Evolutionary conservation across 1,140 invertebrate genomes (phyloP), one percentile per base, ranked within the genome.

Genomic region (Zaprionus vittiger): DNA sequence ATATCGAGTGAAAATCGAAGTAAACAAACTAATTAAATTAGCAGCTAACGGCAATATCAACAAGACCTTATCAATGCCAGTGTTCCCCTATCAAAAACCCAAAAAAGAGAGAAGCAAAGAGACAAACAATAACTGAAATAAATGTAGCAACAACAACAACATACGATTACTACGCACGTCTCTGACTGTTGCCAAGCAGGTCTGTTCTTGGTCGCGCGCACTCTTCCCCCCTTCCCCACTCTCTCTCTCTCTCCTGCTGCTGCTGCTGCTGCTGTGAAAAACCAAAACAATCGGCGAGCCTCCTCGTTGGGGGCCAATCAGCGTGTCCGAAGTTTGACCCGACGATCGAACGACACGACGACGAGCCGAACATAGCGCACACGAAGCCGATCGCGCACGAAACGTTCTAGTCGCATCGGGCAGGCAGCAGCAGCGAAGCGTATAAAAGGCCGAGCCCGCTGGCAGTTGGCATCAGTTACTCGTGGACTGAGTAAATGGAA

Each of bases 401-500:
- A 52, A 57, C 68, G 79, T 89, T 89, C 84, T 90, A 79, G 85
- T 80, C 81, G 79, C 54, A 79, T 87, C 83, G 83, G 57, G 59
- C 70, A 73, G 71, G 38, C 64, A 44, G 65, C 72, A 20, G 9
- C 72, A 12, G 9, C 54, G 74, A 5, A 49, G 79, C 55, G 82
- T 92, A 92, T 92, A 92, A 83, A 92, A 92, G 81, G 75, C 66
- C 52, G 62, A 28, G 17, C 9, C 54, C n/a, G 55, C 54, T 14
- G 26, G 24, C 73, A 67, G 63, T 64, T 68, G 77, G 67, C 85
- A 91, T 92, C 85, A 92, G 91, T 92, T 91, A 87, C 91, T 92
- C 78, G 83, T 85, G 80, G 70, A 56, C 77, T 74, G 85, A 92
- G 91, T 92, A 92, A 85, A 92, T 92, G 91, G 91, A 92, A 92